Base-by-base conservation (phyloP, 2,888 invertebrate genomes). In the Melieria picta region DNA sequence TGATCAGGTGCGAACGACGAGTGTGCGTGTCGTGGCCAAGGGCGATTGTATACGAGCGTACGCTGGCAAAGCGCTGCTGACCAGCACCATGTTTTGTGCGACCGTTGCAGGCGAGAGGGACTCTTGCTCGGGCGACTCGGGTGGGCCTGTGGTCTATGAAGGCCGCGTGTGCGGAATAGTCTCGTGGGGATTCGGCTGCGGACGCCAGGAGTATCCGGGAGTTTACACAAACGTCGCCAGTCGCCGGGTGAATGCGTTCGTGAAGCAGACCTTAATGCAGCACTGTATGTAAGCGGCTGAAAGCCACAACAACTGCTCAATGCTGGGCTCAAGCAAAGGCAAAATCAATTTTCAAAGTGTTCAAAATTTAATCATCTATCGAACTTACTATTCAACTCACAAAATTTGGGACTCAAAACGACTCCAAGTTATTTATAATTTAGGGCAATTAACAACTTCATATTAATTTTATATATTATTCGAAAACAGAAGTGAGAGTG, bases 161-260 rank as follows among this genome's bases (percentile, higher is more conserved):
- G 82, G 82, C 1, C 76, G 80, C 47, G 79, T 87, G 77, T 78
- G 86, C 91, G 94, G 94, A 46, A 89, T 94, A 16, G 93, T 94
- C 0, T 94, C 94, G 0, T 86, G 82, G 81, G 86, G 85, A 30
- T 78, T 82, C 55, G 85, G 85, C 0, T 86, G 85, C 71, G 85
- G 75, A 0, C 77, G 79, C 4, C 47, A 70, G 4, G 76, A 79
- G 13, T 82, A 78, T 76, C 84, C 84, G 1, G 84, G 84, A 3
- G 82, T 84, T 0, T 84, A 84, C 58, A 83, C 84, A 45, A 76
- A 76, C 74, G 77, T 77, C 5, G 70, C 73, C 1, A 76, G 74
- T 69, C 63, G 58, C 0, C 77, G 82, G 42, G 79, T 83, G 4
- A 75, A 72, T 9, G 42, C 65, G 1, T 83, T 82, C 48, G 78